Evolutionary conservation across 2,797 vertebrate species (phyloP).

Genomic region (Lepilemur ruficaudatus): DNA sequence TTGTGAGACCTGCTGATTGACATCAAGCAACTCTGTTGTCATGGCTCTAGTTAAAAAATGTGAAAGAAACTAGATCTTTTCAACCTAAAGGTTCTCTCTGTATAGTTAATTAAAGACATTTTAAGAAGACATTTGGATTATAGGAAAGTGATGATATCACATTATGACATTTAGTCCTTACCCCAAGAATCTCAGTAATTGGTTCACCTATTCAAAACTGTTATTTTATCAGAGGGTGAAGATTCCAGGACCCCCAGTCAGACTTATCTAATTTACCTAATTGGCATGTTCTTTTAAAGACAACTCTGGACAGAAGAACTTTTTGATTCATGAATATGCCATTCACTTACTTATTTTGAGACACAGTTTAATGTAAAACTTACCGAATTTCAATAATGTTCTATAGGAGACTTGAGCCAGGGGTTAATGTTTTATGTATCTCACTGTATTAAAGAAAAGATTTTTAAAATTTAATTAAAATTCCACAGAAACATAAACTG

Average conservation of each 20-base stretch:
- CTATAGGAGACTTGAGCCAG: neutral
- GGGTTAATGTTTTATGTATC: neutral
- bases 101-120: constrained; percentile 67
- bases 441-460: neutral
- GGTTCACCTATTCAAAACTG: constrained; percentile 32
- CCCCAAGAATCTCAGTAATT: constrained; percentile 56
- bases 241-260: neutral
- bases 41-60: constrained; percentile 21
- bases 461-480: neutral
- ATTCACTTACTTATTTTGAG: constrained; percentile 20
- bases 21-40: constrained; percentile 49
- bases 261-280: constrained; percentile 58
- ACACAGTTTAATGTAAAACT: neutral
- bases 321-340: neutral
- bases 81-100: constrained; percentile 68
- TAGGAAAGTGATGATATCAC: constrained; percentile 21
- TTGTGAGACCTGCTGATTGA: constrained; percentile 51
- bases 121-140: constrained; percentile 63
- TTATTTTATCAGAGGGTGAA: constrained; percentile 50
- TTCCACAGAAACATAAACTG: neutral
- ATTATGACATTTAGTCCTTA: constrained; percentile 63
- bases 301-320: constrained; percentile 4
- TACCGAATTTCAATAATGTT: neutral
- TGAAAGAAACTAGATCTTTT: constrained; percentile 44
- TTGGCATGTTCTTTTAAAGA: constrained; percentile 55